Evolutionary conservation across 2,888 invertebrate genomes (phyloP).

Genomic region (Altica lythri): DNA sequence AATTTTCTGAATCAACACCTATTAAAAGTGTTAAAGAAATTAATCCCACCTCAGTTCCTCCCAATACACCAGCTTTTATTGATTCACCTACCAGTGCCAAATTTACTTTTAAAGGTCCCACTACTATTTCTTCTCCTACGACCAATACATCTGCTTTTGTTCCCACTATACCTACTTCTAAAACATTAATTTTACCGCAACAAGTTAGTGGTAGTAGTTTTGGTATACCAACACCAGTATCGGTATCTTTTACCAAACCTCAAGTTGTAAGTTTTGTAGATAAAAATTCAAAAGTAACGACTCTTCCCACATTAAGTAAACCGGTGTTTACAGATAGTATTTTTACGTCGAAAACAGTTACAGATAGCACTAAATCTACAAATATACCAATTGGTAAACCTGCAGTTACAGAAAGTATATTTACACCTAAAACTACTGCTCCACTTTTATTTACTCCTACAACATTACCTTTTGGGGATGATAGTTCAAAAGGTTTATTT

Average conservation of each 20-base stretch:
- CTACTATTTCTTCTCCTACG: background rate
- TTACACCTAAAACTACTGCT: no score
- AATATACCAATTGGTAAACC: no score
- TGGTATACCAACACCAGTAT: no score
- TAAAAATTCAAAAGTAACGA: no score
- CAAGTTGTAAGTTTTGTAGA: no score
- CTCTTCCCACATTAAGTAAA: no score
- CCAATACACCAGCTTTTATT: constrained; percentile 26
- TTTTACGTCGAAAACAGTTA: constrained; percentile 3
- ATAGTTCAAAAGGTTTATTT: background rate
- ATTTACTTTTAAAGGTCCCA: constrained; percentile 26
- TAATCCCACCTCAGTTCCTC: constrained; percentile 25
- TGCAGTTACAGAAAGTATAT: no score
- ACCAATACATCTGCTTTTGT: constrained; percentile 31
- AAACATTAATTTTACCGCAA: no score
- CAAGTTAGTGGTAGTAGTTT: no score
- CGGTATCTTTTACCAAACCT: constrained; percentile 1
- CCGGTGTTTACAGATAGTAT: constrained; percentile 11
- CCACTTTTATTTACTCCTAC: background rate
- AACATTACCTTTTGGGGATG: background rate
- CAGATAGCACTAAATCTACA: no score
- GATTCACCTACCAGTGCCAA: constrained; percentile 21
- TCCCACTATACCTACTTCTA: constrained; percentile 29
- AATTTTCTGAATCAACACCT: constrained; percentile 46
- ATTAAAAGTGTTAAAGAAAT: constrained; percentile 25